Evolutionary conservation across 1,140 invertebrate species (phyloP), one percentile per base, ranked within the genome.

Genomic region (Marisa cornuarietis): DNA sequence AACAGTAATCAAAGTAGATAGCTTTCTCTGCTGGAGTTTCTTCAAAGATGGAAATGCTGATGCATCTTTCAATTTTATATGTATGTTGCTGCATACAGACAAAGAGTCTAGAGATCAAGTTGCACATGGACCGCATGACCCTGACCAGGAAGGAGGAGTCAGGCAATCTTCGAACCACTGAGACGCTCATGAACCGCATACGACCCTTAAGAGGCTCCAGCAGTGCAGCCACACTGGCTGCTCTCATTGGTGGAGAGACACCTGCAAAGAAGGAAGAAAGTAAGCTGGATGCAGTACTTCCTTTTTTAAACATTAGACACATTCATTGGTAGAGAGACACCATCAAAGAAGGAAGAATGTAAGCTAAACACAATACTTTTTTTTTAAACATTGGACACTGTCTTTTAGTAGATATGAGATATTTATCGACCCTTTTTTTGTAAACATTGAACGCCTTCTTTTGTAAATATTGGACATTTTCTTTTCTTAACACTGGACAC

Each of bases 91-190:
- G 51, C 22, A 26, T 71, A 13, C 54, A 79, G 78, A 77, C 78
- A 69, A 61, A 74, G 22, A 76, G 54, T 31, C 68, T 81, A 52
- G 75, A 71, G 42, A 66, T 81, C 24, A 68, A 49, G 58, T 31
- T 58, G 11, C 66, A 69, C 22, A 76, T 83, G 71, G 69, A 78
- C 13, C 76, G 85, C 24, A 49, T 88, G 18, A 83, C 73, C 14
- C 81, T 90, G 49, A 83, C 83, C 22, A 86, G 88, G 54, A 90
- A 89, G 75, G 90, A 91, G 72, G 90, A 90, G 42, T 58, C 78
- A 14, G 78, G 73, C 49, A 73, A 80, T 7, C 89, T 89, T 80
- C 71, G 82, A n/a, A 52, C 90, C 0, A 91, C 87, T 82, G 90
- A 91, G 58, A 85, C 85, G 22, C 79, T 91, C 20, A 74, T 91